Evolutionary conservation across 2,113 vertebrate genomes (phyloP).

Genomic region (Petrocephalus zakoni): DNA sequence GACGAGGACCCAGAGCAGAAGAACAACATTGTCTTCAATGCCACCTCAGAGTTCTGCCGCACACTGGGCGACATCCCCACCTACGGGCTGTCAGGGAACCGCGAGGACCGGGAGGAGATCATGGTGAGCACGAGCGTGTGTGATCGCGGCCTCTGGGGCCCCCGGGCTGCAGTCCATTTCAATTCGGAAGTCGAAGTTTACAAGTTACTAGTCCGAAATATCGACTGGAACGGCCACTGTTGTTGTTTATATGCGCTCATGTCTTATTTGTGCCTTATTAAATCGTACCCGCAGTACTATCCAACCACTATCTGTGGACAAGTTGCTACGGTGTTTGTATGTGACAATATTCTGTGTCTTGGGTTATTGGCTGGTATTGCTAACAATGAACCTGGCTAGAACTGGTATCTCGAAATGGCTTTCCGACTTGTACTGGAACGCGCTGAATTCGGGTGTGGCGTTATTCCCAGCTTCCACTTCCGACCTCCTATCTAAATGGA

Average conservation of each 20-base stretch:
- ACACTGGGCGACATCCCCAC: conserved; percentile 86
- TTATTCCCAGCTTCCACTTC: neutral
- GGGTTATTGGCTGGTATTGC: neutral
- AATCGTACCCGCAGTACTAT: neutral
- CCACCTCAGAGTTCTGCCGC: conserved; percentile 85
- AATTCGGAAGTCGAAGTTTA: too few relatives aligned
- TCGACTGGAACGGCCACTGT: too few relatives aligned
- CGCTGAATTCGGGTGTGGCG: neutral
- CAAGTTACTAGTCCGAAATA: too few relatives aligned
- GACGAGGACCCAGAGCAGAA: conserved; percentile 68
- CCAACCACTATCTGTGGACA: neutral
- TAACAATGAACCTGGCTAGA: neutral
- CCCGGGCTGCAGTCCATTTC: neutral
- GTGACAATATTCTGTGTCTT: neutral
- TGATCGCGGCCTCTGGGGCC: neutral
- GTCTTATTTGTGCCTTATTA: neutral
- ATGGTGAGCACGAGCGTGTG: conserved; percentile 55
- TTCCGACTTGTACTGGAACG: neutral
- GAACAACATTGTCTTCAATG: conserved; percentile 81
- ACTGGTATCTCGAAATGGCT: neutral
- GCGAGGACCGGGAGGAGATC: conserved; percentile 84
- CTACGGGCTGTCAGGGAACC: conserved; percentile 81
- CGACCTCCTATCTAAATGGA: neutral
- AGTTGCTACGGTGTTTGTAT: neutral
- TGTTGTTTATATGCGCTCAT: neutral